Evolutionary conservation across 1,140 invertebrate genomes (phyloP), one percentile per base, ranked within the genome.

Genomic region (Pseudomyrmex cubaensis): DNA sequence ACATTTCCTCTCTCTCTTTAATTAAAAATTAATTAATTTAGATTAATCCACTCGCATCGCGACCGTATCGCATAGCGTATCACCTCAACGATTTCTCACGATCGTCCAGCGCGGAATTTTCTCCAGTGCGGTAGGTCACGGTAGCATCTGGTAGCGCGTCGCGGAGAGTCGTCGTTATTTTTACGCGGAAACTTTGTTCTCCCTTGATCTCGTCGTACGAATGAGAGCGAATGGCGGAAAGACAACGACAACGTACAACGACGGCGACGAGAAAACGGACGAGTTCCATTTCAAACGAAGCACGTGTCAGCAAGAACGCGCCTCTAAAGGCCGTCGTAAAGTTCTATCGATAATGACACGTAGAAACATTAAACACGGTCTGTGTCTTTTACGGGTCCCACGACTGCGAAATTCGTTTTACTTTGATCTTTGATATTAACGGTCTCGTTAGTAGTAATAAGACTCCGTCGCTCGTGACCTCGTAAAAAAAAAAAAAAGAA

Each of bases 161-260:
- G 12, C 48, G 15, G 15, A 15, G 85, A 78, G 80, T 46, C 17
- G 9, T 59, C 82, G 86, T 87, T 88, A 88, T 88, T 88, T 88
- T 88, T 85, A 85, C 70, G 82, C 57, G 61, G 22, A 85, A 87
- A 80, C 85, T 85, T 73, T 69, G 54, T 84, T 54, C 57, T 20
- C 56, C 8, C 80, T 66, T 13, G 84, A 70, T 69, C 52, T 54
- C n/a, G 12, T 35, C 22, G 35, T 35, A 35, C 56, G 67, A 82
- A 59, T 63, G 67, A 52, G 59, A 48, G 22, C 9, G 22, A 12
- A 25, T 62, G 44, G 73, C 67, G 59, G 57, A 63, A 52, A 35
- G 35, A 35, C 35, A 76, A 83, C 85, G 48, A 17, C 9, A 50
- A 44, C 5, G 7, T 0, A 35, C 5, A 72, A 35, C 72, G 54